Evolutionary conservation across 2,797 vertebrate genomes (phyloP).

Genomic region (Selene dorsalis): DNA sequence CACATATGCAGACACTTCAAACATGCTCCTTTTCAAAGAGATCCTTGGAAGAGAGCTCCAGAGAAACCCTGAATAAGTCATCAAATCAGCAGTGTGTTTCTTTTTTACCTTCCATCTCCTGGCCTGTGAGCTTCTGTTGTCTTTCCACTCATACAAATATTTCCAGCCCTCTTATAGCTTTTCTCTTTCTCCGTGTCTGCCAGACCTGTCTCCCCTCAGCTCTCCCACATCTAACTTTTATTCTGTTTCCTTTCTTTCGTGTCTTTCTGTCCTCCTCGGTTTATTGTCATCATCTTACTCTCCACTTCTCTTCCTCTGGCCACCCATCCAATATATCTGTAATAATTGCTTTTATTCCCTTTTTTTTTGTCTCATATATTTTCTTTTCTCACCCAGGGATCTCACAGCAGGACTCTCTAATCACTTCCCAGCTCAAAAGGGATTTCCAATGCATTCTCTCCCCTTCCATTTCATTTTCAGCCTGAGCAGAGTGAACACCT

Average conservation of each 20-base stretch:
- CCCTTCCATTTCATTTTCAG: conserved; percentile 43
- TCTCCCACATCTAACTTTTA: conserved; percentile 3
- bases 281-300: not conserved
- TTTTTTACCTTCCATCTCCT: conserved; percentile 23
- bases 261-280: not conserved
- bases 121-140: conserved; percentile 7
- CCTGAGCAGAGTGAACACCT: conserved; percentile 43
- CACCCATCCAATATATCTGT: conserved; percentile 1
- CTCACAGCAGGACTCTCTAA: conserved; percentile 41
- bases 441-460: conserved; percentile 25
- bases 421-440: conserved; percentile 16
- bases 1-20: conserved; percentile 66
- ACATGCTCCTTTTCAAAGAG: conserved; percentile 64
- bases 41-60: conserved; percentile 42
- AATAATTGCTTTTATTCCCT: conserved; percentile 25
- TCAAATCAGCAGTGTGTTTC: conserved; percentile 51
- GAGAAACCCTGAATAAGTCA: conserved; percentile 68
- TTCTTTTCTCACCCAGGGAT: conserved; percentile 15
- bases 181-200: not conserved
- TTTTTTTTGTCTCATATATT: not conserved
- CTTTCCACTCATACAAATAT: conserved; percentile 35
- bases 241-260: conserved; percentile 4
- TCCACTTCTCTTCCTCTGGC: not conserved
- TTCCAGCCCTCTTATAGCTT: conserved; percentile 1
- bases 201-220: not conserved